Percentiles rank a stretch among this genome's conserved stretches.
These are phyloP conservation scores for Charina bottae DNA, from an alignment of 2,113 vertebrate species.

Conservation along the genomic window DNA sequence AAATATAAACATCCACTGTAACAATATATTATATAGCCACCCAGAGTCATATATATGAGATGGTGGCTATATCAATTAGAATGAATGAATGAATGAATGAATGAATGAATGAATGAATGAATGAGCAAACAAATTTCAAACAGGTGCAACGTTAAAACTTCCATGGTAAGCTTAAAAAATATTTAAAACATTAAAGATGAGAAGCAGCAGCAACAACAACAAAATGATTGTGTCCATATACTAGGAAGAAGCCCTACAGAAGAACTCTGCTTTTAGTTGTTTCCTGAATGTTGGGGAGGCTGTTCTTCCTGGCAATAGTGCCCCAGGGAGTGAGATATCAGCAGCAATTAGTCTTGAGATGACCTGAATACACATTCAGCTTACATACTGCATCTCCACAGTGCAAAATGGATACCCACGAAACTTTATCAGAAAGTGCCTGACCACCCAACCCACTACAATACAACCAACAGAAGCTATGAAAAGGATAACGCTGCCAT, in stretches of 20 bases:
- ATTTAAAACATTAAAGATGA: neutral
- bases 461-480: no score
- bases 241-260: neutral
- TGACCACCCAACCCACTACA: no score
- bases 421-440: no score
- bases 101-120: neutral
- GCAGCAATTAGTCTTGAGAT: neutral
- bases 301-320: no score
- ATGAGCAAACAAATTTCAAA: neutral
- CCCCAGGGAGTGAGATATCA: neutral
- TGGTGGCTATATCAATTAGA: neutral
- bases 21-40: neutral
- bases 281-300: neutral
- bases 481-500: no score
- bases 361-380: no score
- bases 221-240: neutral
- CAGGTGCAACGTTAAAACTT: neutral
- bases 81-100: neutral
- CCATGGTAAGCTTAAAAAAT: neutral
- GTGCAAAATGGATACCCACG: no score
- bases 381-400: no score
- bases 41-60: neutral
- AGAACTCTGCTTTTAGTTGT: neutral
- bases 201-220: neutral
- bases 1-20: neutral